Conservation (phyloP, 2,113 vertebrate species). For the pig (Sus scrofa) region DNA sequence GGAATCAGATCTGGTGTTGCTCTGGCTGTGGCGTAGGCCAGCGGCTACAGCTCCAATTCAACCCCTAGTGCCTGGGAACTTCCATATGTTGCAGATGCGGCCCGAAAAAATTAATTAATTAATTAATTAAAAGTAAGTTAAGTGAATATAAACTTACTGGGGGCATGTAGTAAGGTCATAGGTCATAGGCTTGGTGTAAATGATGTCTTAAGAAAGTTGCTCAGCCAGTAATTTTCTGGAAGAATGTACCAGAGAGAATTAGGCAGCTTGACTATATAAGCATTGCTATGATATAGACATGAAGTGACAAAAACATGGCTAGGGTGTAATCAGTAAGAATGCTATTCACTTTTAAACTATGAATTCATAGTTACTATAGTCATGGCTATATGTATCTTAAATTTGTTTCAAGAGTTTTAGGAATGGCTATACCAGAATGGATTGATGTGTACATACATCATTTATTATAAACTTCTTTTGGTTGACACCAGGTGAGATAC, state of each 20-base stretch:
- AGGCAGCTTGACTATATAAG: not conserved
- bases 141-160: not conserved
- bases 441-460: not conserved
- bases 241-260: not conserved
- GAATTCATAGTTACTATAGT: not conserved
- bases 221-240: not conserved
- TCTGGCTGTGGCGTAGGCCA: no score
- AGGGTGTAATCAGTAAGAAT: not conserved
- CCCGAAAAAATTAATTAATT: no score
- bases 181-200: not conserved
- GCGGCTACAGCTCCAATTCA: no score
- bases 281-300: not conserved
- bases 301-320: not conserved
- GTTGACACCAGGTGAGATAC: not conserved
- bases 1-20: no score
- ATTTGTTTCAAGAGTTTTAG: slow-evolving; percentile 36
- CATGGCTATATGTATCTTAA: not conserved
- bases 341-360: not conserved
- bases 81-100: no score
- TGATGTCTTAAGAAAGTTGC: not conserved
- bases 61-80: no score
- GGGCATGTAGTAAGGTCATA: not conserved
- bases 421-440: not conserved
- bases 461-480: slow-evolving; percentile 7
- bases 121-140: not conserved